Evolutionary conservation across 2,113 vertebrate species (phyloP), one percentile per base, ranked within the genome.

Genomic region (Percina caprodes): DNA sequence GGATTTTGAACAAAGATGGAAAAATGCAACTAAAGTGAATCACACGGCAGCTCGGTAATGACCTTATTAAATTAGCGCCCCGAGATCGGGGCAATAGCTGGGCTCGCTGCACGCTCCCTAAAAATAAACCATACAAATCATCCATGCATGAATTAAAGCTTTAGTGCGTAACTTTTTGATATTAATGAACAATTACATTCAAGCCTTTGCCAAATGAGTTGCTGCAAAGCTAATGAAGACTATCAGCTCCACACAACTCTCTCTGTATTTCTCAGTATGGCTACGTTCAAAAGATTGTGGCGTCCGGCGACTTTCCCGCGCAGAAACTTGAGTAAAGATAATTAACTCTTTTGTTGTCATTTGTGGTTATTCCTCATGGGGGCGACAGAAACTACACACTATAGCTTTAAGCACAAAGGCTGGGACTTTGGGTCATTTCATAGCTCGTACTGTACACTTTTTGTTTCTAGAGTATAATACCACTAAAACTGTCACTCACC

Each of bases 121-220:
- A 55, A 80, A 65, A 85, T 79, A 33, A 79, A 74, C n/a, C 51
- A 15, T 12, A 70, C 42, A 90, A 89, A 89, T 82, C 77, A 82
- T 68, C 79, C 48, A 5, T 39, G 66, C 3, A 1, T 69, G 55
- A 60, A 74, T 30, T 61, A 42, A 42, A 42, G 39, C 39, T 42
- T 11, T 42, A 42, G 9, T 42, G 39, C 39, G 39, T 42, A 10
- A 42, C 10, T 42, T 42, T 42, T 11, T 42, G 10, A 42, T 42
- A 42, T 3, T 3, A 42, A 42, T 42, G 10, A 42, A 42, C 10
- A 2, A 9, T 39, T 39, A 39, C 39, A 39, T 10, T 39, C 39
- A 42, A 42, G 39, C 39, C 39, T 11, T 42, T 11, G 39, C 39
- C 10, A 42, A 42, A 42, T 42, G 39, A 42, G 2, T 11, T 42